These are phyloP conservation scores for Nesoenas mayeri DNA, from an alignment of 2,113 vertebrate species.

Conservation along the genomic window DNA sequence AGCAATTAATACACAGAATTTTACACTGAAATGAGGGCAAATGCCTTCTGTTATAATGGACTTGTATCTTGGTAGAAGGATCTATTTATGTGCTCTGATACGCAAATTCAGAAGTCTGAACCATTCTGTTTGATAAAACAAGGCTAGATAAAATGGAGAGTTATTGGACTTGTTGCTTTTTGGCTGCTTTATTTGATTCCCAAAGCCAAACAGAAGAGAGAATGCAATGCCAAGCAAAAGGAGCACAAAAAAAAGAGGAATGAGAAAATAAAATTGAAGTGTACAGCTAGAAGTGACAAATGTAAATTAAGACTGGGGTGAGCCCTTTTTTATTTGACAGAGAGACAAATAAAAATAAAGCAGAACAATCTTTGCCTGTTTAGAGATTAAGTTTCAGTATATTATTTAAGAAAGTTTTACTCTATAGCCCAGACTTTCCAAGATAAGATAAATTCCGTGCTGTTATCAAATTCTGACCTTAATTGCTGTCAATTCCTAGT, in stretches of 20 bases:
- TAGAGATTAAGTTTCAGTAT: neutral
- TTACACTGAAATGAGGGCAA: neutral
- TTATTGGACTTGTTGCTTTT: neutral
- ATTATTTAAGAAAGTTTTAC: neutral
- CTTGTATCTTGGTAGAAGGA: neutral
- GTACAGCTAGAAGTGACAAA: neutral
- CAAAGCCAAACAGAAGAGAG: neutral
- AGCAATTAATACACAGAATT: neutral
- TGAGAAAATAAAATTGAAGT: neutral
- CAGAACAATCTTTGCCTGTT: neutral
- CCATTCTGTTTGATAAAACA: neutral
- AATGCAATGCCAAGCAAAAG: neutral
- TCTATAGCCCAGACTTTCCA: neutral
- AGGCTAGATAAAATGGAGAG: neutral
- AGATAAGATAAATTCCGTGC: neutral
- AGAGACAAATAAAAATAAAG: neutral
- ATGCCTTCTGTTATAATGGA: neutral
- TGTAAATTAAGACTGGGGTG: neutral
- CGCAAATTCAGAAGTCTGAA: neutral
- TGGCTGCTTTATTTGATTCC: neutral
- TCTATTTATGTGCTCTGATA: neutral
- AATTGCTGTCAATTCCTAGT: neutral
- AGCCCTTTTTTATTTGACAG: neutral
- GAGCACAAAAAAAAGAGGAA: neutral
- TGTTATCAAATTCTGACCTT: neutral